phyloP scores from a whole-genome alignment of 2,797 vertebrate species.

The Cheirogaleus major region DNA sequence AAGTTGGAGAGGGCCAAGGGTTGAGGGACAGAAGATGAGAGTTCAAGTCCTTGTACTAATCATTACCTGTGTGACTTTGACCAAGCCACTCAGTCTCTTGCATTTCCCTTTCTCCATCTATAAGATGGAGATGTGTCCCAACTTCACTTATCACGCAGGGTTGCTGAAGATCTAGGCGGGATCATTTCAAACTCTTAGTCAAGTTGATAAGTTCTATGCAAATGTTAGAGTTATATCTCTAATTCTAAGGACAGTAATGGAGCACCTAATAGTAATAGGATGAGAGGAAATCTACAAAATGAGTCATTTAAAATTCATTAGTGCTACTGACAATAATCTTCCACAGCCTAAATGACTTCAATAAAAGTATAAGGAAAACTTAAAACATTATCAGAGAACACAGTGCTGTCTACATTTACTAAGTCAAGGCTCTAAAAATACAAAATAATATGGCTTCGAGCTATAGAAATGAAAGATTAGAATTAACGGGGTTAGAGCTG shows the following conservation, averaged over 20 bases:
- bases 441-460: neutral
- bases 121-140: neutral
- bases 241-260: neutral
- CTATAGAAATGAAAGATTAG: conserved; percentile 32
- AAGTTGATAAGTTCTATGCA: neutral
- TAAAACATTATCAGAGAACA: neutral
- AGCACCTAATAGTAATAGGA: neutral
- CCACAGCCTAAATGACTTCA: neutral
- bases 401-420: neutral
- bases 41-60: neutral
- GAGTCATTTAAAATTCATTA: neutral
- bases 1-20: neutral
- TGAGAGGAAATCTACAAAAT: neutral
- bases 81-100: neutral
- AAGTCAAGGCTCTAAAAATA: neutral
- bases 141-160: neutral
- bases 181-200: neutral
- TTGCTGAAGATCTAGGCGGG: neutral
- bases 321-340: neutral
- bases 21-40: neutral
- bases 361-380: neutral
- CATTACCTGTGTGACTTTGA: neutral
- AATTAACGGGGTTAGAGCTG: conserved; percentile 1
- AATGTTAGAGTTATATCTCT: neutral
- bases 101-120: neutral